Percentiles rank a stretch among this genome's conserved stretches.
Evolutionary conservation across 2,113 vertebrate genomes (phyloP).

Genomic region (Antigone vipio): DNA sequence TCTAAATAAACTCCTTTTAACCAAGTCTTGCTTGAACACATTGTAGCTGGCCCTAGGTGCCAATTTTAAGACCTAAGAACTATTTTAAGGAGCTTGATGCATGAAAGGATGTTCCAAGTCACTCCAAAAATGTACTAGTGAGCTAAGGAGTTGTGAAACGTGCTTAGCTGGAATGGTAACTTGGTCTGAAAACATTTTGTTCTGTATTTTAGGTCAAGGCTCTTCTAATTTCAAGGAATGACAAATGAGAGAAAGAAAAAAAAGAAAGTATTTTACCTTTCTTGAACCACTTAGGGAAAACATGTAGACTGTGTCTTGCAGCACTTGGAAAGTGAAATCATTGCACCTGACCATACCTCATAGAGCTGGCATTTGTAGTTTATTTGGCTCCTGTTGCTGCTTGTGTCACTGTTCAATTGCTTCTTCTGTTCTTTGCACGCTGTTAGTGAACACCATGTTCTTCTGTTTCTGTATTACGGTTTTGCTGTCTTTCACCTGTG

Average conservation of each 20-base stretch:
- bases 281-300: neutral
- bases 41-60: neutral
- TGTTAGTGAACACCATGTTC: neutral
- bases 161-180: neutral
- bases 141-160: neutral
- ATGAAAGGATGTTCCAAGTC: neutral
- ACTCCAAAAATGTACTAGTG: neutral
- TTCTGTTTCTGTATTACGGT: neutral
- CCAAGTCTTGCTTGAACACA: neutral
- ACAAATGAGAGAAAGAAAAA: neutral
- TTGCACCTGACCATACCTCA: neutral
- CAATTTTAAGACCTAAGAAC: neutral
- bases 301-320: neutral
- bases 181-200: neutral
- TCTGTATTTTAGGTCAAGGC: neutral
- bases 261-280: neutral
- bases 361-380: neutral
- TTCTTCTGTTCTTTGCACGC: neutral
- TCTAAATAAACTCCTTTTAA: conserved; percentile 49
- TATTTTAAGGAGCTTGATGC: conserved; percentile 4
- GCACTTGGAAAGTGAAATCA: neutral
- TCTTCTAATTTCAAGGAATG: neutral
- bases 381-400: neutral
- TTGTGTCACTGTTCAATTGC: neutral
- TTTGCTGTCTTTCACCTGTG: neutral